Evolutionary conservation across 2,888 invertebrate species (phyloP).

Genomic region (Dryobota labecula): DNA sequence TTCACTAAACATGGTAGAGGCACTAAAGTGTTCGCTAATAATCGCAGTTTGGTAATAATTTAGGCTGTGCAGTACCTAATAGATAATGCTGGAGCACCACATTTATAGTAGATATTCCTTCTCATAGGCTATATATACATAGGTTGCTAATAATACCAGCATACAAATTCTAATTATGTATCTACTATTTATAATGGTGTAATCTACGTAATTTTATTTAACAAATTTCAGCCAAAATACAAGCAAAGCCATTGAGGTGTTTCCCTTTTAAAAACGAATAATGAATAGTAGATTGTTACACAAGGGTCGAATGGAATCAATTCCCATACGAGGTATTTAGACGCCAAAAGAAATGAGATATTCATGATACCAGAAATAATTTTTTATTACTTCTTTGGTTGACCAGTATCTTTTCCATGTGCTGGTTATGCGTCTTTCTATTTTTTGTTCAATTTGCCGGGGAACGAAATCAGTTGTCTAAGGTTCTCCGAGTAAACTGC

Average conservation of each 20-base stretch:
- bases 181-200: neutral
- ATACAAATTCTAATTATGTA: neutral
- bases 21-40: neutral
- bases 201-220: neutral
- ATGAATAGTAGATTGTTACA: too few species aligned
- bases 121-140: neutral
- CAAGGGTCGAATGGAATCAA: too few species aligned
- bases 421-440: too few species aligned
- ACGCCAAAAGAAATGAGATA: too few species aligned
- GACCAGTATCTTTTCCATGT: too few species aligned
- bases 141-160: neutral
- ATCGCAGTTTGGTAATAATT: neutral
- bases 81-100: neutral
- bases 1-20: neutral
- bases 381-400: too few species aligned
- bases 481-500: too few species aligned
- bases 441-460: too few species aligned
- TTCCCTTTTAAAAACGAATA: neutral
- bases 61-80: neutral
- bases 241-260: neutral
- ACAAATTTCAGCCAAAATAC: neutral
- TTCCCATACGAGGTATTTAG: too few species aligned
- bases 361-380: too few species aligned
- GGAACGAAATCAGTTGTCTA: too few species aligned
- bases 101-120: neutral